Evolutionary conservation across 2,888 invertebrate genomes (phyloP), one percentile per base, ranked within the genome.

Genomic region (Cryptocephalus moraei): DNA sequence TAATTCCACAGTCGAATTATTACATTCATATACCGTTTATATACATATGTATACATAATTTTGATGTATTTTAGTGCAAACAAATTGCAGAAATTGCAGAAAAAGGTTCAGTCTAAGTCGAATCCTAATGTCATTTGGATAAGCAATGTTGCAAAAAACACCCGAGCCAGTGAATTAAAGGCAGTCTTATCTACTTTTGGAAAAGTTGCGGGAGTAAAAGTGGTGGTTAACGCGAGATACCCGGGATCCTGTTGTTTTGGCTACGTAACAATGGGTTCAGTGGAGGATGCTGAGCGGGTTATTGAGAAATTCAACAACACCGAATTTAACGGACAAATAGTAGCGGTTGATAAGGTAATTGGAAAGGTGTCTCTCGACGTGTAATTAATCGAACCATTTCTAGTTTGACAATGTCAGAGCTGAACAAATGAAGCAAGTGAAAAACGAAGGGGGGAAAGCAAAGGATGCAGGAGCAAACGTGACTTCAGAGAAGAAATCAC

Each of bases 241-340:
- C 93, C 94, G 0, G 92, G 92, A 1, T 88, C 92, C 1, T 82
- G 91, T 47, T 94, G 93, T 68, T 96, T 93, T 64, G 97, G 96
- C 32, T 94, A 93, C 68, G 92, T 97, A 4, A 94, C 94, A 0
- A 94, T 97, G 93, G 86, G 86, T 1, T 86, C 89, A 13, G 80
- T 85, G 12, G 87, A 84, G 49, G 93, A 93, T 70, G 93, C 93
- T 6, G 84, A 89, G 42, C 86, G 86, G 58, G 93, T 93, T 66
- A 92, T 94, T 57, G 84, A 87, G 62, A 84, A 91, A 67, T 76
- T 96, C 46, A 91, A 95, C 68, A 81, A 89, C 54, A 94, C 93
- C 61, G 94, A 95, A 72, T 75, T 96, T 41, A 93, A 95, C 68
- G 95, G 95, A 1, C 85, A 91, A 51, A 90, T 93, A 72, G 94